Base-by-base conservation (phyloP, 2,113 vertebrate species). In the Gasterosteus aculeatus region DNA sequence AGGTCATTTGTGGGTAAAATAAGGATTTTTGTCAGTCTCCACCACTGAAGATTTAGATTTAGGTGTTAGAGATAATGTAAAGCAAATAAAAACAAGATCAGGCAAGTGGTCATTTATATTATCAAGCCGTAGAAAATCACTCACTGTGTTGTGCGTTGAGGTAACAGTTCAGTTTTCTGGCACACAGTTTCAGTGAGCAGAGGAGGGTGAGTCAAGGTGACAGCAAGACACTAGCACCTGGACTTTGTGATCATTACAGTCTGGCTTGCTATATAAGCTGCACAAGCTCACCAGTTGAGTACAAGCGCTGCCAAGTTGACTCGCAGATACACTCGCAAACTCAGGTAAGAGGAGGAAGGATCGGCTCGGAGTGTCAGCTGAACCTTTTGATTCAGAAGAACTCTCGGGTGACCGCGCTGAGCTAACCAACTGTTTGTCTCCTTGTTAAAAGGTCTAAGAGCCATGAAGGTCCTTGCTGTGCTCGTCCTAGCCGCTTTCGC, bases 381-480 rank as follows among this genome's bases (percentile, higher is more conserved):
- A 38, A 2, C 16, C 44, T 38, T 53, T 39, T 0, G n/a, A 11
- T 58, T 57, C 10, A 46, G 19, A 60, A 33, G 10, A 29, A 15
- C 33, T 78, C 49, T 6, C 39, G 56, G 16, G 33, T 14, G 22
- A 51, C 44, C 19, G 39, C 39, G 15, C 47, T 39, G 33, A 66
- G 38, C 76, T 79, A 57, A 83, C 31, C 15, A 31, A 14, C n/a
- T n/a, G 42, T 65, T 0, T 22, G 2, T 39, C 15, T 75, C 53
- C 31, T 75, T 70, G n/a, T 65, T 51, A 8, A 26, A 81, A 80
- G 76, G 61, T 83, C 53, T 49, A 53, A 75, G 7, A 83, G 15
- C 62, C 86, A 94, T 94, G 93, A 94, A 91, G 88, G 84, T 92
- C 82, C 72, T 92, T 19, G 89, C 57, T 78, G 81, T 93, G 41